phyloP scores from a whole-genome alignment of 2,113 vertebrate genomes.

The Dinomys branickii region DNA sequence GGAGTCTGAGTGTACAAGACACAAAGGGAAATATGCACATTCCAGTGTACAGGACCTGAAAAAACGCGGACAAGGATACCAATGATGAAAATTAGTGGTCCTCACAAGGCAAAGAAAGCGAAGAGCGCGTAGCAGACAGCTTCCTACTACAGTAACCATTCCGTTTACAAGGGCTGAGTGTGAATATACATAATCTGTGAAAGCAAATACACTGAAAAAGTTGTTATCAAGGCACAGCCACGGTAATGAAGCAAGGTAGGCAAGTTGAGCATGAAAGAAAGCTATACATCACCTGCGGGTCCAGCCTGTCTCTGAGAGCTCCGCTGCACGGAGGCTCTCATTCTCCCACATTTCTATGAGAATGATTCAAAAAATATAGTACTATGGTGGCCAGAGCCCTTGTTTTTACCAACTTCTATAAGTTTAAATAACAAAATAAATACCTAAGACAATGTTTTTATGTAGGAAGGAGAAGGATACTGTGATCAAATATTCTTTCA shows the following conservation, averaged over 20 bases:
- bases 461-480: neutral
- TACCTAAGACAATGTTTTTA: neutral
- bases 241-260: neutral
- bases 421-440: neutral
- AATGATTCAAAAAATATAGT: neutral
- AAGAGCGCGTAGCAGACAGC: neutral
- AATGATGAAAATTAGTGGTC: neutral
- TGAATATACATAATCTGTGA: neutral
- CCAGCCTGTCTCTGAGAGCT: fast-evolving
- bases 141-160: neutral
- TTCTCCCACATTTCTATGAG: neutral
- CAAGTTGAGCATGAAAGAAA: neutral
- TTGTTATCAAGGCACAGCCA: neutral
- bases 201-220: neutral
- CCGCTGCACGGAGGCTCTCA: neutral
- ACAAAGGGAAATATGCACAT: neutral
- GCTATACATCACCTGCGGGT: neutral
- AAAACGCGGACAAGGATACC: neutral
- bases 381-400: neutral
- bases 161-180: neutral
- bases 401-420: neutral
- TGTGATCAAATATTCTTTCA: neutral
- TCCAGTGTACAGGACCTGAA: neutral
- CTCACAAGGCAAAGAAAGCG: neutral
- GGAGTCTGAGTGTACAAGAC: neutral